These are phyloP conservation scores for Lacerta agilis DNA, from an alignment of 2,797 vertebrate genomes.

Conservation along the genomic window DNA sequence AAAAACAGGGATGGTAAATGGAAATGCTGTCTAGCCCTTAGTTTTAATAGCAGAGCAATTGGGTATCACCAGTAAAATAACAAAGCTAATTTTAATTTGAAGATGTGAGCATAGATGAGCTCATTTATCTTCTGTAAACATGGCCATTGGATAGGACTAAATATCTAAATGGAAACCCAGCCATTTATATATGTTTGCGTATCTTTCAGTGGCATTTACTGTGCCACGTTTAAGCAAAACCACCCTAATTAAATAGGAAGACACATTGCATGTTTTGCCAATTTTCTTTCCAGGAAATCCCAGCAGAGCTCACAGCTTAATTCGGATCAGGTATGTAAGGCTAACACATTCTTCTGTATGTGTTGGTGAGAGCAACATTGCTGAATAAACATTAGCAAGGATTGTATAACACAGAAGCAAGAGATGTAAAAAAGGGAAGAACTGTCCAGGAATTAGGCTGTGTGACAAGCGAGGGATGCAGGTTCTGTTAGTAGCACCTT, in stretches of 20 bases:
- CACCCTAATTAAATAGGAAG: slow-evolving; percentile 31
- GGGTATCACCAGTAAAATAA: slow-evolving; percentile 71
- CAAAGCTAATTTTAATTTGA: slow-evolving; percentile 74
- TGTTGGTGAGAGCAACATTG: slow-evolving; percentile 11
- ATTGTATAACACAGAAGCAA: not conserved
- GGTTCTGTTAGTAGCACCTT: not conserved
- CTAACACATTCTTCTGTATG: not conserved
- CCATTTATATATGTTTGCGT: not conserved
- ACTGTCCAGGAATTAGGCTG: not conserved
- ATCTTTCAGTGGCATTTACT: slow-evolving; percentile 24
- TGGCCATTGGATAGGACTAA: slow-evolving; percentile 41
- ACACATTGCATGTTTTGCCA: slow-evolving; percentile 28
- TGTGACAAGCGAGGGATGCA: not conserved
- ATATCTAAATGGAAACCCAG: slow-evolving; percentile 64
- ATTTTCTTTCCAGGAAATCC: slow-evolving; percentile 39
- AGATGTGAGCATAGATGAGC: slow-evolving; percentile 67
- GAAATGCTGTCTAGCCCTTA: slow-evolving; percentile 74
- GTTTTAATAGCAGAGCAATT: slow-evolving; percentile 73
- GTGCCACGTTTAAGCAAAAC: not conserved
- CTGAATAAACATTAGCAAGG: slow-evolving; percentile 9
- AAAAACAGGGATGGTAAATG: slow-evolving; percentile 72
- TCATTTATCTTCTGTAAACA: slow-evolving; percentile 60
- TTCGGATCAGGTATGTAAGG: slow-evolving; percentile 30
- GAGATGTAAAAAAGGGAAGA: not conserved
- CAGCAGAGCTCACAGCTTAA: slow-evolving; percentile 12